Evolutionary conservation across 2,888 invertebrate genomes (phyloP).

Genomic region (Drosophila seclusa): DNA sequence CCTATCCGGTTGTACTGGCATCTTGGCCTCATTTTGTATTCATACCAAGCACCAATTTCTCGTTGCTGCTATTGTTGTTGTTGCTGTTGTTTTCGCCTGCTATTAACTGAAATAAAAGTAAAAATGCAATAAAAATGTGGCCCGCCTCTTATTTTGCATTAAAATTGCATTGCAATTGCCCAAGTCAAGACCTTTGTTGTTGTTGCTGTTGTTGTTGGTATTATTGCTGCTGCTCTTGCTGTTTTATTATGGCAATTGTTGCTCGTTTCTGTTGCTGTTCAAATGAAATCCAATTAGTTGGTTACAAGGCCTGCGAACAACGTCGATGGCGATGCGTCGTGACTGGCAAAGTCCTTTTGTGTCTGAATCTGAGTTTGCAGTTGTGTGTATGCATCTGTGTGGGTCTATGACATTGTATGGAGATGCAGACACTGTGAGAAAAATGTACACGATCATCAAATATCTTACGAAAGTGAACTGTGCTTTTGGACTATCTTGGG

Average conservation of each 20-base stretch:
- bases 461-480: not conserved
- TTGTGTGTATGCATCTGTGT: slow-evolving; percentile 15
- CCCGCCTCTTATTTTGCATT: slow-evolving; percentile 78
- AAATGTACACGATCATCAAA: not conserved
- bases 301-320: slow-evolving; percentile 71
- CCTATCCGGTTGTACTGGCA: slow-evolving; percentile 60
- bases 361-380: slow-evolving; percentile 10
- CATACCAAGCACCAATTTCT: slow-evolving; percentile 83
- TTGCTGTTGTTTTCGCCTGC: slow-evolving; percentile 52
- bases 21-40: slow-evolving; percentile 82
- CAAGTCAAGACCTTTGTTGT: slow-evolving; percentile 52
- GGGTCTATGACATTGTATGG: slow-evolving; percentile 20
- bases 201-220: slow-evolving; percentile 46
- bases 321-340: slow-evolving; percentile 60
- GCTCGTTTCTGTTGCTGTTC: slow-evolving; percentile 54
- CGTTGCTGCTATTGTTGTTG: slow-evolving; percentile 45
- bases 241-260: slow-evolving; percentile 68
- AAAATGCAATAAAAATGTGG: slow-evolving; percentile 76
- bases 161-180: slow-evolving; percentile 82
- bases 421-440: slow-evolving; percentile 29
- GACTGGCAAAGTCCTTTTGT: slow-evolving; percentile 62
- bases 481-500: no score
- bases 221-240: slow-evolving; percentile 35
- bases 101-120: slow-evolving; percentile 78
- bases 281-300: slow-evolving; percentile 81